Conservation (phyloP, 2,888 invertebrate genomes). For the Drosophila gaucha region DNA sequence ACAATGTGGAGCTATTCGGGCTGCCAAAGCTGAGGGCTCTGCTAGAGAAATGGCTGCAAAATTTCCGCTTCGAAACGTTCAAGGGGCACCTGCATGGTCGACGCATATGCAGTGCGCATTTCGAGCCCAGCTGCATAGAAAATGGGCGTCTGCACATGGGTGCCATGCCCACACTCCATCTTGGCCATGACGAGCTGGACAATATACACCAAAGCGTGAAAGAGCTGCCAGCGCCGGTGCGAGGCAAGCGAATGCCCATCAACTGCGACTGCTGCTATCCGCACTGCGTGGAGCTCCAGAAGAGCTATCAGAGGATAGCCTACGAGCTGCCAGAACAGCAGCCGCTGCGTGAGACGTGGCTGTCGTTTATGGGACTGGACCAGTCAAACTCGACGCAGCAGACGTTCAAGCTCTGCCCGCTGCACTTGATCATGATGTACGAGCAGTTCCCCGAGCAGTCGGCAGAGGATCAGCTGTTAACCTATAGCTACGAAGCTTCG, state of each 20-base stretch:
- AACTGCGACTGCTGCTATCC: conserved; percentile 62
- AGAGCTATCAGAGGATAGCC: conserved; percentile 29
- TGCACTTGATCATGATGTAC: conserved; percentile 52
- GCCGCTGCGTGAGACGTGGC: conserved; percentile 49
- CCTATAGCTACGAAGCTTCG: conserved; percentile 43
- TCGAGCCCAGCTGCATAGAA: conserved; percentile 52
- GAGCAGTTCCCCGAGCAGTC: conserved; percentile 33
- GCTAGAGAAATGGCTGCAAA: conserved; percentile 68
- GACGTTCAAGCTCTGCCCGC: conserved; percentile 55
- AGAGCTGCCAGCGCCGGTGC: conserved; percentile 11
- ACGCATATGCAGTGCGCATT: conserved; percentile 66
- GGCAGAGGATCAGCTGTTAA: conserved; percentile 17
- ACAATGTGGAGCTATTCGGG: conserved; percentile 37
- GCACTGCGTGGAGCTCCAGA: conserved; percentile 55
- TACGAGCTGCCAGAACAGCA: conserved; percentile 56
- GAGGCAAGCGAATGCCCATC: conserved; percentile 9
- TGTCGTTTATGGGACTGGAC: conserved; percentile 36
- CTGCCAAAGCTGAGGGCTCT: conserved; percentile 54
- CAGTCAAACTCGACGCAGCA: conserved; percentile 2
- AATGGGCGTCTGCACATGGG: conserved; percentile 37
- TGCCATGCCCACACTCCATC: conserved; percentile 67
- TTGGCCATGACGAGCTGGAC: conserved; percentile 58
- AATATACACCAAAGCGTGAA: conserved; percentile 30
- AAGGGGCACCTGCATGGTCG: conserved; percentile 29
- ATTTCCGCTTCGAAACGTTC: conserved; percentile 47